Conservation (phyloP, 2,113 vertebrate genomes). For the Polypterus senegalus region DNA sequence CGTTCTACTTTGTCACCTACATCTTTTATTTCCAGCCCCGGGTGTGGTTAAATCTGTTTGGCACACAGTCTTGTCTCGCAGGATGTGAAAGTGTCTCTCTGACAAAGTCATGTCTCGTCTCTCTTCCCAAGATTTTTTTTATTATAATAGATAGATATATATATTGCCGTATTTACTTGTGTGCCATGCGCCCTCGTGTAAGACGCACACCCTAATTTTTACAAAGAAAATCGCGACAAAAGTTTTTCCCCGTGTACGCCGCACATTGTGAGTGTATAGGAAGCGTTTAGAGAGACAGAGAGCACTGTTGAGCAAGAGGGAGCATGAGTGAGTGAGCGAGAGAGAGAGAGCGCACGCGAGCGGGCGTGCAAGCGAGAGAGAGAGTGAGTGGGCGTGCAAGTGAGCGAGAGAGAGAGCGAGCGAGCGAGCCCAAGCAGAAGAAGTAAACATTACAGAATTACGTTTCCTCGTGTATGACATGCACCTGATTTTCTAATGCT, state of each 20-base stretch:
- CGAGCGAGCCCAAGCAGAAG: background rate
- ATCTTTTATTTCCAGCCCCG: too few species aligned
- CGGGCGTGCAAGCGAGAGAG: background rate
- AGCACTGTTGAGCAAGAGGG: background rate
- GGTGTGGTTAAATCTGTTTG: too few species aligned
- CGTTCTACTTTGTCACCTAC: too few species aligned
- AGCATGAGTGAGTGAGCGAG: constrained; percentile 1
- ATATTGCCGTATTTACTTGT: background rate
- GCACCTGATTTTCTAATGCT: too few species aligned
- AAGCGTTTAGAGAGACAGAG: too few species aligned
- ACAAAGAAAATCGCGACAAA: background rate
- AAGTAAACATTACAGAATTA: background rate
- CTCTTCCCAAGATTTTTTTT: background rate
- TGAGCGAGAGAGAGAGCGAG: background rate
- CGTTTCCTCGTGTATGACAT: background rate
- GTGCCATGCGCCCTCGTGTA: background rate
- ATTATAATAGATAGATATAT: background rate
- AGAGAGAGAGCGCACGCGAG: background rate
- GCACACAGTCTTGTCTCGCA: too few species aligned
- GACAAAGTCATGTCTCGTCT: too few species aligned
- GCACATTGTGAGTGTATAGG: background rate
- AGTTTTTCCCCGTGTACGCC: background rate
- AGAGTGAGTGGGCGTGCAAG: too few species aligned
- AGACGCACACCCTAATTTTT: background rate
- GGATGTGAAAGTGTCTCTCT: too few species aligned